Evolutionary conservation across 1,140 invertebrate species (phyloP).

Genomic region (Pomacea maculata): DNA sequence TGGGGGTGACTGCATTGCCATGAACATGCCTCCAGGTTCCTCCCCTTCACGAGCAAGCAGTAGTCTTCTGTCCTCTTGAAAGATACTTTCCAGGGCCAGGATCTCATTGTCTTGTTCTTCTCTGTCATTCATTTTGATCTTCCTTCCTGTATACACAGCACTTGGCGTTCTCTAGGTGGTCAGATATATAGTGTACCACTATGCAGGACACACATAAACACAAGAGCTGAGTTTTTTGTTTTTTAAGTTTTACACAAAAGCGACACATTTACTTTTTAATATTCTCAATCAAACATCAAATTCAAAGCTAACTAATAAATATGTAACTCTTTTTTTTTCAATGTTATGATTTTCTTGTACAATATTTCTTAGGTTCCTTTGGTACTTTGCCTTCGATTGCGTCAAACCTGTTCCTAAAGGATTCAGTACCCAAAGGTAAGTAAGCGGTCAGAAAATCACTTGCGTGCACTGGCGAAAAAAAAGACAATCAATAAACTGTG

Average conservation of each 20-base stretch:
- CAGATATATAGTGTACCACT: background rate
- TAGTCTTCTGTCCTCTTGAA: conserved; percentile 59
- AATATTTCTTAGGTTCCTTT: background rate
- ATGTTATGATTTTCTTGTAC: background rate
- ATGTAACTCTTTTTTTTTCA: background rate
- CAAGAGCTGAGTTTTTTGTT: too few relatives aligned
- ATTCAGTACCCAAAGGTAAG: too few relatives aligned
- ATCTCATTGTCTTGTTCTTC: conserved; percentile 68
- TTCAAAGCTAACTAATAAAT: too few relatives aligned
- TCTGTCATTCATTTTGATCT: conserved; percentile 38
- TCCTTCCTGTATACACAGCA: background rate
- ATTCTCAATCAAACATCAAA: too few relatives aligned
- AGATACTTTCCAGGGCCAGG: conserved; percentile 70
- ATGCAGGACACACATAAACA: background rate
- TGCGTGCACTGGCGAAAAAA: too few relatives aligned
- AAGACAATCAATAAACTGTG: too few relatives aligned
- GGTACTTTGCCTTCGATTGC: background rate
- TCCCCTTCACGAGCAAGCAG: conserved; percentile 56
- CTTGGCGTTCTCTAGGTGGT: background rate
- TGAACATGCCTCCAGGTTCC: conserved; percentile 59
- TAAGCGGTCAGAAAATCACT: too few relatives aligned
- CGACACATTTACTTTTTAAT: too few relatives aligned
- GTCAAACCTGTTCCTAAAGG: too few relatives aligned
- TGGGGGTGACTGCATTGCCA: conserved; percentile 57
- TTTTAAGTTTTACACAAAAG: too few relatives aligned